A percentile compares a stretch with the other conserved stretches of the same genome.
These are phyloP conservation scores for Empidonax alnorum DNA, from an alignment of 2,113 vertebrate genomes.

Conservation along the genomic window DNA sequence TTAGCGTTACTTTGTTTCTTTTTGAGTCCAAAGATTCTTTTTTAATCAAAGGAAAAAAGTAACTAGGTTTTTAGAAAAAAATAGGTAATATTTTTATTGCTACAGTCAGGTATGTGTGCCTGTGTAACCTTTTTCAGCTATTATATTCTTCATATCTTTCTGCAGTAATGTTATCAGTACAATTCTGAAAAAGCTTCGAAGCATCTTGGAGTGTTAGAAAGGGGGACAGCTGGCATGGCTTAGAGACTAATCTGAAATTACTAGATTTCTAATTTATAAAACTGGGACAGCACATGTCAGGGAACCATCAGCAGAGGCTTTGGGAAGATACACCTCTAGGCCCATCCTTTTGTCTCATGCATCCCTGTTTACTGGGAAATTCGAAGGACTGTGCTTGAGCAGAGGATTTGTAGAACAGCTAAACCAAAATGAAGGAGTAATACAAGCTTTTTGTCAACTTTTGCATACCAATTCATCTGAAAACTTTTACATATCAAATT, in stretches of 20 bases:
- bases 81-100: constrained; percentile 38
- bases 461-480: neutral
- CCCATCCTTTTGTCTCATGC: neutral
- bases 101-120: neutral
- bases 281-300: constrained; percentile 5
- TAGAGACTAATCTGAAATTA: neutral
- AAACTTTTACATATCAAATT: neutral
- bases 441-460: neutral
- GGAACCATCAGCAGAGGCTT: neutral
- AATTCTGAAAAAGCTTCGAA: constrained; percentile 60
- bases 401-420: neutral
- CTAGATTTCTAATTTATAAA: constrained; percentile 54
- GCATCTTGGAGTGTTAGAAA: neutral
- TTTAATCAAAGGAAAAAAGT: constrained; percentile 34
- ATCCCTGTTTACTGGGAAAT: constrained; percentile 11
- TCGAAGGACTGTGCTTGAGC: neutral
- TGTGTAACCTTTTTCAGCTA: constrained; percentile 50
- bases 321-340: neutral
- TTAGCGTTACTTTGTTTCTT: constrained; percentile 42
- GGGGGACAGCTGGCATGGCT: constrained; percentile 26
- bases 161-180: constrained; percentile 17
- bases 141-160: constrained; percentile 27
- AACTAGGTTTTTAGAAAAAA: constrained; percentile 44
- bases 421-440: neutral
- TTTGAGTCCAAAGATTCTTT: neutral